A percentile compares a stretch with the other conserved stretches of the same genome.
These are phyloP conservation scores for Pogonocichla stellata DNA, from an alignment of 2,113 vertebrate genomes.

Conservation along the genomic window DNA sequence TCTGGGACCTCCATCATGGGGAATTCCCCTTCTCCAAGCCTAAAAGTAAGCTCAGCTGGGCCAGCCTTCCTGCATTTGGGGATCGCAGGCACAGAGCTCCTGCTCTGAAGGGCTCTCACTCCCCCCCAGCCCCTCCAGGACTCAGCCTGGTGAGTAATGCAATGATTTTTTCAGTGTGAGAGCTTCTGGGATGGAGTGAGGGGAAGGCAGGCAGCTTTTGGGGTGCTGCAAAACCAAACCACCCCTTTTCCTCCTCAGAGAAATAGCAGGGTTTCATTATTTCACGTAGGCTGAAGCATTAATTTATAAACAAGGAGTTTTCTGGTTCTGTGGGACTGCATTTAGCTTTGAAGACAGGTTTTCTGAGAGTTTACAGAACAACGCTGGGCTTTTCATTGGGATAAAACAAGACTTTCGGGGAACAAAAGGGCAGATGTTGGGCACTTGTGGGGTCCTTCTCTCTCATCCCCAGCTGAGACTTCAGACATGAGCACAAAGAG, in stretches of 20 bases:
- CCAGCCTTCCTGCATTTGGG: conserved; percentile 60
- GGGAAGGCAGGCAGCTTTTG: not conserved
- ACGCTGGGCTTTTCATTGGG: not conserved
- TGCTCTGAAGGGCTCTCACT: not conserved
- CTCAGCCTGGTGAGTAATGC: conserved; percentile 55
- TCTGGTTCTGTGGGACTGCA: not conserved
- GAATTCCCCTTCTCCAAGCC: conserved; percentile 78
- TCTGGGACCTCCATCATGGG: conserved; percentile 70
- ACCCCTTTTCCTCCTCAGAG: not conserved
- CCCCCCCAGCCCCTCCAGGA: not conserved
- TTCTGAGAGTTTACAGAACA: not conserved
- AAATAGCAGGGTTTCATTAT: not conserved
- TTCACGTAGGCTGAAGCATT: not conserved
- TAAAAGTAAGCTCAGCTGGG: conserved; percentile 70
- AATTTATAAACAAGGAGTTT: not conserved
- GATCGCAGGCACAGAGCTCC: not conserved
- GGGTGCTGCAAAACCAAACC: not conserved
- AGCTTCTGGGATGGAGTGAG: rapidly evolving
- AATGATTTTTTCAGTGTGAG: rapidly evolving
- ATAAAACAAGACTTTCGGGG: not conserved
- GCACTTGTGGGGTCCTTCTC: rapidly evolving
- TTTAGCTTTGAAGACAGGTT: not conserved
- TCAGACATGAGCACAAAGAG: rapidly evolving
- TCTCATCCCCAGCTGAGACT: not conserved
- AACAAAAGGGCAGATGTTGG: not conserved